These are phyloP conservation scores for Macrotus californicus DNA, from an alignment of 2,113 vertebrate genomes.

Conservation along the genomic window DNA sequence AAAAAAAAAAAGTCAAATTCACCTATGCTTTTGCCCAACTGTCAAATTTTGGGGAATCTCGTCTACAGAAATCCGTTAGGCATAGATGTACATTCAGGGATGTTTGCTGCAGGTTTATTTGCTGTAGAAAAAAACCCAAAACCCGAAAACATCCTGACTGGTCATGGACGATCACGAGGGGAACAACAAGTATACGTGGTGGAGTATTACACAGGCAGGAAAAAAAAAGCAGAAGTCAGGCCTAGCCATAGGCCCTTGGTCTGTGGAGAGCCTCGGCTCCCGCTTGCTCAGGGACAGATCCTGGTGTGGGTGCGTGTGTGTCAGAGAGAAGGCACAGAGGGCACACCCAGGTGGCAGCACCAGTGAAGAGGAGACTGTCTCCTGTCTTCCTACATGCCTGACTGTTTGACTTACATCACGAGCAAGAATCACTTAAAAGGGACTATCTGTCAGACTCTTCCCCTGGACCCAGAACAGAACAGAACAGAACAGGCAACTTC, in stretches of 20 bases:
- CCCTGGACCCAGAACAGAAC: neutral
- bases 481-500: neutral
- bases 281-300: neutral
- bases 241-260: no score
- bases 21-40: neutral
- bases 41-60: neutral
- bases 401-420: neutral
- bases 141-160: neutral
- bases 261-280: neutral
- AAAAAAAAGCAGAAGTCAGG: neutral
- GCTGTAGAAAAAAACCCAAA: neutral
- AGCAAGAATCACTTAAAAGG: neutral
- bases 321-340: neutral
- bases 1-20: neutral
- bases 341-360: no score
- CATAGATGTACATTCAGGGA: neutral
- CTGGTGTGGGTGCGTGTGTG: neutral
- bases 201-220: neutral
- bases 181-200: rapidly evolving
- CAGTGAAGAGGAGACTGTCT: neutral
- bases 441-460: neutral
- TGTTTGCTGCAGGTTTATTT: neutral
- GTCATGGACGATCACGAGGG: no score
- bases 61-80: neutral
- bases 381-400: neutral